Percentiles rank a stretch among this genome's conserved stretches.
Evolutionary conservation across 2,888 invertebrate genomes (phyloP).

Genomic region (Cecidostiba fungosa): DNA sequence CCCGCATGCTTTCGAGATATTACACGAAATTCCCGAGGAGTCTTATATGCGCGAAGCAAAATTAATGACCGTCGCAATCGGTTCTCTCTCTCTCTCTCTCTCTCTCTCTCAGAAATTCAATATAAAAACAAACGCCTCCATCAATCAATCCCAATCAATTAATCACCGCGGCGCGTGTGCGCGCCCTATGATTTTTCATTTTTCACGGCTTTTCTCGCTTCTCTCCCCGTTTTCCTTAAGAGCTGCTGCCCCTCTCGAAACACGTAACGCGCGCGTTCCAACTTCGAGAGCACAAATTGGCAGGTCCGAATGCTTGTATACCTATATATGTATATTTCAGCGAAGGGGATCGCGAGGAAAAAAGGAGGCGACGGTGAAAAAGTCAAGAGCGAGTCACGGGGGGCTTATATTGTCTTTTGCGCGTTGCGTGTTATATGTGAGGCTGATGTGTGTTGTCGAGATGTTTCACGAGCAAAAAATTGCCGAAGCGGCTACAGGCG

Average conservation of each 20-base stretch:
- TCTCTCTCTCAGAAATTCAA: neutral
- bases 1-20: neutral
- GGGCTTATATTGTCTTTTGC: slow-evolving; percentile 2
- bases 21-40: neutral
- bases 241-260: neutral
- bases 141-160: slow-evolving; percentile 43
- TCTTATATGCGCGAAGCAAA: neutral
- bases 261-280: slow-evolving; percentile 1
- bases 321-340: neutral
- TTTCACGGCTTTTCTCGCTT: slow-evolving; percentile 32
- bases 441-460: neutral
- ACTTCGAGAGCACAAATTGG: slow-evolving; percentile 14
- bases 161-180: slow-evolving; percentile 26
- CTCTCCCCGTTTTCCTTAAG: neutral
- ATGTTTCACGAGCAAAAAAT: neutral
- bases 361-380: neutral
- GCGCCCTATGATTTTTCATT: slow-evolving; percentile 33
- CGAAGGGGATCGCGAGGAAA: neutral
- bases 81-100: neutral
- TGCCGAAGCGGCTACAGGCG: neutral
- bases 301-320: neutral
- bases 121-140: slow-evolving; percentile 20
- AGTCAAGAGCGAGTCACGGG: neutral
- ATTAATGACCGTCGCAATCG: slow-evolving; percentile 23
- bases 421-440: neutral